A percentile compares a stretch with the other conserved stretches of the same genome.
phyloP scores from a whole-genome alignment of 1,140 invertebrate species.

The Luehdorfia chinensis region DNA sequence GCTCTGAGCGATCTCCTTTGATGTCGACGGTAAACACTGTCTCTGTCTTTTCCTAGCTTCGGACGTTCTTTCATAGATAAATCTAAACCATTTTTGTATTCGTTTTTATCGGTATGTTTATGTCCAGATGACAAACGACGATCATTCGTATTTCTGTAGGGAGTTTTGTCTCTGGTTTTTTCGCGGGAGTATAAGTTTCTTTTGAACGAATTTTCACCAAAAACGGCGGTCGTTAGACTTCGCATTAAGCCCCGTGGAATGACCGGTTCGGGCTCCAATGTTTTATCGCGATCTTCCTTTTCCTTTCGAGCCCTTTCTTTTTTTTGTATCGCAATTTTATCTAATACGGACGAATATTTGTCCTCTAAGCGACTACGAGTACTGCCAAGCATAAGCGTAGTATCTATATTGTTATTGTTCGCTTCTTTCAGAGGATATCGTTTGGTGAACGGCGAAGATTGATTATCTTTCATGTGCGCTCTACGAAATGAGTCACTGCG shows the following conservation, averaged over 20 bases:
- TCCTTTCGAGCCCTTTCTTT: constrained; percentile 75
- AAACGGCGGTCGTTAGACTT: constrained; percentile 81
- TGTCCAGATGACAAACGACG: constrained; percentile 51
- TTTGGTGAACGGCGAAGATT: constrained; percentile 62
- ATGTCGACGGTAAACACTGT: constrained; percentile 69
- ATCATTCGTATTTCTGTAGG: constrained; percentile 69
- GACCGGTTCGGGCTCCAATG: constrained; percentile 79
- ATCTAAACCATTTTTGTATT: constrained; percentile 63
- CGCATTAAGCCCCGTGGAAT: constrained; percentile 72
- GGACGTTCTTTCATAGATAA: constrained; percentile 47
- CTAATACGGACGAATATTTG: constrained; percentile 85
- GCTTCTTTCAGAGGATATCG: constrained; percentile 65
- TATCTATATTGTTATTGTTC: constrained; percentile 68
- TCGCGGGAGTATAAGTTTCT: constrained; percentile 55
- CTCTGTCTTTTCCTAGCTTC: constrained; percentile 67
- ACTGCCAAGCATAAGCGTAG: constrained; percentile 63
- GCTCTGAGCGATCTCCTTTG: constrained; percentile 68
- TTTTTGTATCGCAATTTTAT: constrained; percentile 79
- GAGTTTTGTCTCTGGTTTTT: constrained; percentile 79
- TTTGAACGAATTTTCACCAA: constrained; percentile 82
- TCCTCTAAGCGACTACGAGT: constrained; percentile 84
- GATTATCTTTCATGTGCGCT: constrained; percentile 62
- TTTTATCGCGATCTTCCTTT: constrained; percentile 80
- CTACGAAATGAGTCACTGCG: constrained; percentile 66
- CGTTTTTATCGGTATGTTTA: constrained; percentile 51